Conservation (phyloP, 2,797 vertebrate genomes). For the Argya squamiceps region DNA sequence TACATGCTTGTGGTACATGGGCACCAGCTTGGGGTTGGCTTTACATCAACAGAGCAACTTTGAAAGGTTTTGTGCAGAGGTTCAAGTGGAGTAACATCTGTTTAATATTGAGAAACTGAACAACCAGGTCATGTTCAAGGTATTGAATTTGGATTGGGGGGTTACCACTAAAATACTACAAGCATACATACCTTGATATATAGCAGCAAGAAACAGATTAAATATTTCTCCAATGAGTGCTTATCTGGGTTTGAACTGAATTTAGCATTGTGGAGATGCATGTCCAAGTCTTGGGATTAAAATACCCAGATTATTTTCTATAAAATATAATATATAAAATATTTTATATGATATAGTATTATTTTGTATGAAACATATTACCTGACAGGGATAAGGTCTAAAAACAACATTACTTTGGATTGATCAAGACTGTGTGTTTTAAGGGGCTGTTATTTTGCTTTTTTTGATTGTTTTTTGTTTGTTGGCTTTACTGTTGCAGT, state of each 20-base stretch:
- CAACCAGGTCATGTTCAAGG: not conserved
- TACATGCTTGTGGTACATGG: not conserved
- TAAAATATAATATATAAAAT: not conserved
- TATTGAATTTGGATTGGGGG: not conserved
- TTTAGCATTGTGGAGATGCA: not conserved
- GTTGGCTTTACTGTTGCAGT: conserved; percentile 67
- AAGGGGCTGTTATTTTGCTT: not conserved
- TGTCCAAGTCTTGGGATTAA: not conserved
- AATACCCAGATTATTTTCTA: not conserved
- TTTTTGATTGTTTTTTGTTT: not conserved
- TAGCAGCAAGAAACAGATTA: not conserved
- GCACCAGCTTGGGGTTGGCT: not conserved
- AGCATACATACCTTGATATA: not conserved
- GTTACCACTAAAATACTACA: not conserved
- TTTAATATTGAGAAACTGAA: not conserved
- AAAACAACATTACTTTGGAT: not conserved
- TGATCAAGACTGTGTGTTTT: not conserved
- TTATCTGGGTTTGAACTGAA: not conserved
- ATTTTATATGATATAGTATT: not conserved
- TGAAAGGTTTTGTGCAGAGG: not conserved
- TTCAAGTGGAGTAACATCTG: not conserved
- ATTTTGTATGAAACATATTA: not conserved
- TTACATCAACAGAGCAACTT: not conserved
- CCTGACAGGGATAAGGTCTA: not conserved
- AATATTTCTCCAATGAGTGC: not conserved